Conservation (phyloP, 2,797 vertebrate species). For the Chrysocyon brachyurus region DNA sequence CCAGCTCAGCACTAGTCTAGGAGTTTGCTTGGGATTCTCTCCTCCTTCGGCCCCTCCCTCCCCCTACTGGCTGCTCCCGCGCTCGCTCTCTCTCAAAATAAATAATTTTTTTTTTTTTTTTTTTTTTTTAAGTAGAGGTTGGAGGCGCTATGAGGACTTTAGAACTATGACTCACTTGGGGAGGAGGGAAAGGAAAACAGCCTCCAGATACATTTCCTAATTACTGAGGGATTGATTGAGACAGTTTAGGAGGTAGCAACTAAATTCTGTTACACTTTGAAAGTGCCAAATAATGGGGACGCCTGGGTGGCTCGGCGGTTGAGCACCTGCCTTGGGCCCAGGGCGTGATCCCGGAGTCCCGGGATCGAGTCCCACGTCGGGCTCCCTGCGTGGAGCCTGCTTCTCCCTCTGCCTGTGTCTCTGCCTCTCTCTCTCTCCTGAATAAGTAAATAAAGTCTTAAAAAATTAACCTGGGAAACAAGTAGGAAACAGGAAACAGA, state of each 20-base stretch:
- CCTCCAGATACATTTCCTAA: background rate
- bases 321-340: too few species aligned
- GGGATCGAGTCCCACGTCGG: too few species aligned
- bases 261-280: background rate
- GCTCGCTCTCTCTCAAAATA: background rate
- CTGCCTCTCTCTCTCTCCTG: too few species aligned
- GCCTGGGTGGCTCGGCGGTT: too few species aligned
- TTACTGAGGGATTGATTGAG: background rate
- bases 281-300: background rate
- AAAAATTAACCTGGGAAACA: background rate
- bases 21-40: background rate
- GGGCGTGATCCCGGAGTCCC: too few species aligned
- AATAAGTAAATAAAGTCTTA: too few species aligned
- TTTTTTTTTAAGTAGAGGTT: background rate
- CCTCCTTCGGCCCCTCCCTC: background rate
- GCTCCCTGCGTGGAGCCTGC: too few species aligned
- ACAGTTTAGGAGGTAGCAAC: background rate
- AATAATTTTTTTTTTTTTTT: background rate
- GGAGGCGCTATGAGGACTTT: background rate
- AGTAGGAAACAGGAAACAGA: background rate
- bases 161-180: background rate
- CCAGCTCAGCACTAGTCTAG: background rate
- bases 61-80: background rate
- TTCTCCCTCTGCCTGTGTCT: too few species aligned
- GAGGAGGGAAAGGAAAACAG: too few species aligned